phyloP scores from a whole-genome alignment of 2,113 vertebrate genomes.

The Todiramphus chloris region DNA sequence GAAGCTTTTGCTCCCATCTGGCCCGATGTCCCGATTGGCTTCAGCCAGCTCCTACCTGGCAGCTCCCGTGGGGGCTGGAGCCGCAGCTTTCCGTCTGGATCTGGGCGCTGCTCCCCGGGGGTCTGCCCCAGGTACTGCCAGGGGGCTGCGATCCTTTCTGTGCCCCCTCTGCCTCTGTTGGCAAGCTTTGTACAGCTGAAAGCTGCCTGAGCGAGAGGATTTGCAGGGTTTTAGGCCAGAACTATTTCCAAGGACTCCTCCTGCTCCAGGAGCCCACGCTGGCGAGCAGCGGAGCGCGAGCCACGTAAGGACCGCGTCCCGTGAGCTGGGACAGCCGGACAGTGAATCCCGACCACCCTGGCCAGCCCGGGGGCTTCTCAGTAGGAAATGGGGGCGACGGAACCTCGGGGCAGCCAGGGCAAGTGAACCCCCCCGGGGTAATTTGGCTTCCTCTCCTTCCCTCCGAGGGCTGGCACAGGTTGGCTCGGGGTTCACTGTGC shows the following conservation, averaged over 20 bases:
- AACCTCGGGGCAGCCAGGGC: not conserved
- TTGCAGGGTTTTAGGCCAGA: not conserved
- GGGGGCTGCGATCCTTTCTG: not conserved
- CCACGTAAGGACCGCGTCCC: accelerated
- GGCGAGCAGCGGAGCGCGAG: accelerated
- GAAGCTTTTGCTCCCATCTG: not conserved
- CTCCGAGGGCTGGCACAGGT: not conserved
- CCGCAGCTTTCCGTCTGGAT: not conserved
- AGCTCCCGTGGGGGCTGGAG: not conserved
- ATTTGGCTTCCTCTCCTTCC: not conserved
- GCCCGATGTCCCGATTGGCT: not conserved
- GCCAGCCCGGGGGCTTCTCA: not conserved
- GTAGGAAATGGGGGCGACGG: accelerated
- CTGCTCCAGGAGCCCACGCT: not conserved
- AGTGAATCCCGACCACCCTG: not conserved
- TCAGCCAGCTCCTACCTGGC: not conserved
- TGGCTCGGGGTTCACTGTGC: not conserved
- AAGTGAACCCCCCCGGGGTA: not conserved
- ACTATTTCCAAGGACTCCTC: not conserved
- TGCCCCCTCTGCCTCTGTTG: not conserved
- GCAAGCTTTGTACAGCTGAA: not conserved
- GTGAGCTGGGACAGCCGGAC: accelerated
- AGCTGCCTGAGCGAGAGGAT: not conserved
- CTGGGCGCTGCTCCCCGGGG: not conserved
- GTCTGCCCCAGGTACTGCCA: no score